Evolutionary conservation across 2,113 vertebrate species (phyloP).

Genomic region (Burhinus oedicnemus): DNA sequence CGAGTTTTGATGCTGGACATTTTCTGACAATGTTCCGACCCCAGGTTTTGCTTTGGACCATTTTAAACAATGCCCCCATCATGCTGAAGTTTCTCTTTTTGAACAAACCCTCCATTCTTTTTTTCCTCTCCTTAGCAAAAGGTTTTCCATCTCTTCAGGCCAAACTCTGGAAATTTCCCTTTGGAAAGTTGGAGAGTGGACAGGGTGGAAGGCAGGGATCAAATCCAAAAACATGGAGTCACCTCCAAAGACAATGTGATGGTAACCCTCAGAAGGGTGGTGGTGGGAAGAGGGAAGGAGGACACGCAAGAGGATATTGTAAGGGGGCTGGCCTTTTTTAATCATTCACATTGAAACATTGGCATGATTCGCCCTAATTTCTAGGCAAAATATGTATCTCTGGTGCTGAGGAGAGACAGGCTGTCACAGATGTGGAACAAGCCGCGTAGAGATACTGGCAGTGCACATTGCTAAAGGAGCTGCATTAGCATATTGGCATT

Average conservation of each 20-base stretch:
- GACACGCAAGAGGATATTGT: rapidly evolving
- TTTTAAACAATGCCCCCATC: not conserved
- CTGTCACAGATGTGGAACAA: slow-evolving; percentile 11
- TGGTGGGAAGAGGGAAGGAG: not conserved
- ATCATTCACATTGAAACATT: not conserved
- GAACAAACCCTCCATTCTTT: not conserved
- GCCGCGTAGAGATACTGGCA: not conserved
- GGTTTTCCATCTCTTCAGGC: not conserved
- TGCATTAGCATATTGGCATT: slow-evolving; percentile 59
- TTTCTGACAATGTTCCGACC: not conserved
- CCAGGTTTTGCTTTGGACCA: not conserved
- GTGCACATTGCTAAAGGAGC: not conserved
- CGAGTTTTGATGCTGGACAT: not conserved
- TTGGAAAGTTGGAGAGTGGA: not conserved
- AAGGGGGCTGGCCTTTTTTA: not conserved
- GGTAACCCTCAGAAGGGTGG: rapidly evolving
- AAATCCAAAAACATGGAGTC: not conserved
- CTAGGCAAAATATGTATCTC: slow-evolving; percentile 28
- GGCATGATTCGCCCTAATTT: not conserved
- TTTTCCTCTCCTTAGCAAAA: not conserved
- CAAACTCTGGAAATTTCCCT: not conserved
- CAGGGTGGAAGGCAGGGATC: not conserved
- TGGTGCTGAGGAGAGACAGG: not conserved
- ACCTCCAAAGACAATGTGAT: not conserved
- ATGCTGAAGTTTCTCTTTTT: not conserved